Evolutionary conservation across 1,140 invertebrate species (phyloP), one percentile per base, ranked within the genome.

Genomic region (Drosophila mojavensis): DNA sequence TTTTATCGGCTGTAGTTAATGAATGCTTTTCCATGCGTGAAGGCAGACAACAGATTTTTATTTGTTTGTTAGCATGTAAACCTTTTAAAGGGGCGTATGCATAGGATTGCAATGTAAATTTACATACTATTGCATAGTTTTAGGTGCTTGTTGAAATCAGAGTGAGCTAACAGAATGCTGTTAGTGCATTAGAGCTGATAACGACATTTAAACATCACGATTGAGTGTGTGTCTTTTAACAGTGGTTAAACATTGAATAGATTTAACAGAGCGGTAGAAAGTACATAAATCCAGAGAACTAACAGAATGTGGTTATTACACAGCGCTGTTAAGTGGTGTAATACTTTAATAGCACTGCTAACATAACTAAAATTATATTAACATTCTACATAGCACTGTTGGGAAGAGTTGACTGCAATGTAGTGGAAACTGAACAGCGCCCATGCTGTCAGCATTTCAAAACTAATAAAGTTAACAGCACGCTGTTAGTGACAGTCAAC

Each of bases 91-190:
- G 36, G 11, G 9, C 11, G 1, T 10, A 39, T 3, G 10, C 3
- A 11, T 11, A 36, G 9, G 36, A 9, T 11, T 11, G 36, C 36
- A 39, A 11, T 39, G 10, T 15, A 6, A 47, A 17, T 39, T 11
- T 39, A 11, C 7, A 11, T 30, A 7, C 5, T 53, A 36, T 15
- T 69, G 66, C 66, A 62, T 69, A 62, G 58, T 62, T 54, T 62
- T 20, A 6, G 13, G 58, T 11, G 58, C 45, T 7, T 0, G 15
- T 24, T 33, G 43, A 48, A 59, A 59, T n/a, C 20, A 50, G 15
- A 6, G 10, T 9, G n/a, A 11, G 24, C 4, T 41, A 63, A 36
- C 20, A 55, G 53, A 3, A 15, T 0, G 7, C 47, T 72, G 62
- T 65, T 59, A 58, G 36, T 10, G 36, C 36, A 39, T 4, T 11